Percentiles rank a stretch among this genome's conserved stretches.
These are phyloP conservation scores for Scartelaos histophorus DNA, from an alignment of 2,113 vertebrate species.

Conservation along the genomic window DNA sequence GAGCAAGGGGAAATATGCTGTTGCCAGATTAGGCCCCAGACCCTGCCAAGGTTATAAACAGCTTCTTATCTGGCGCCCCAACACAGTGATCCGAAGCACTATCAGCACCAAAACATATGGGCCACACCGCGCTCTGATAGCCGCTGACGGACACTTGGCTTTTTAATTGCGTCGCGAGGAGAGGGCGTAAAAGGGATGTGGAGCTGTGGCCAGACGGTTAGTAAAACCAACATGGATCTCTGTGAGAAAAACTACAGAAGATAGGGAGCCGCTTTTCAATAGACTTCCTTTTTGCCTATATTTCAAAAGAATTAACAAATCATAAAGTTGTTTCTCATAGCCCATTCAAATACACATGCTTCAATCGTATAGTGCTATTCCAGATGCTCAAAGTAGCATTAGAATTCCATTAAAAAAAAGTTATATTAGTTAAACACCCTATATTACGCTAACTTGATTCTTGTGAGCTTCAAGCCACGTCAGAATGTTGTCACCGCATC, in stretches of 20 bases:
- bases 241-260: conserved; percentile 42
- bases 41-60: conserved; percentile 99
- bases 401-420: too few species aligned
- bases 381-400: too few species aligned
- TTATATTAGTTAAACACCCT: too few species aligned
- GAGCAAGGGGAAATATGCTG: conserved; percentile 96
- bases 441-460: too few species aligned
- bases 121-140: conserved; percentile 89
- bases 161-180: conserved; percentile 89
- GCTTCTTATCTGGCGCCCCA: conserved; percentile 93
- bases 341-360: neutral
- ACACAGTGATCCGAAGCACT: conserved; percentile 95
- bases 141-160: conserved; percentile 92
- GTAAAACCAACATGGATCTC: conserved; percentile 60
- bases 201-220: conserved; percentile 61
- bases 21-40: conserved; percentile 97
- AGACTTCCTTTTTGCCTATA: neutral
- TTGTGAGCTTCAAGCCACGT: too few species aligned
- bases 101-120: conserved; percentile 99
- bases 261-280: conserved; percentile 23
- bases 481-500: too few species aligned
- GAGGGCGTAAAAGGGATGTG: conserved; percentile 55
- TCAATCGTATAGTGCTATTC: neutral
- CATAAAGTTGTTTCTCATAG: neutral
- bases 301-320: neutral